Evolutionary conservation across 2,888 invertebrate species (phyloP), one percentile per base, ranked within the genome.

Genomic region (Drosophila tripunctata): DNA sequence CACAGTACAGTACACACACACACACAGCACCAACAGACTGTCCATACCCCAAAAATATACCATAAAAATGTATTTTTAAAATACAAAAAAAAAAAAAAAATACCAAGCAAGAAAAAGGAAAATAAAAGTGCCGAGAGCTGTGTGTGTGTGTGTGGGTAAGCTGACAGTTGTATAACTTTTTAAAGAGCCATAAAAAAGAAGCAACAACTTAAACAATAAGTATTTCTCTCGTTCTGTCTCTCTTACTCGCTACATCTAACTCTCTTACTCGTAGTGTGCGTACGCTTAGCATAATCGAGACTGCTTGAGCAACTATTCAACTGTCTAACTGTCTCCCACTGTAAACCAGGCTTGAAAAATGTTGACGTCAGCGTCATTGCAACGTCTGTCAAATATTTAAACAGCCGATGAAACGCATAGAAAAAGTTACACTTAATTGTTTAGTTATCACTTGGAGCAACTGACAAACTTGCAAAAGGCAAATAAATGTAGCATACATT

Each of bases 341-440:
- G 8, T 43, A 10, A 30, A 10, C 17, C 12, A 22, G n/a, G 33
- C 45, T 36, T 35, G 41, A 6, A 17, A 38, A 71, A 65, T 14
- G 47, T 21, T n/a, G 45, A 15, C 52, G 30, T 8, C 31, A 30
- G 31, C 38, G 31, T 14, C 15, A 10, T 10, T 27, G 27, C 27
- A 22, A 41, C 45, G 30, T 44, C 41, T 68, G 64, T 69, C 78
- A 77, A 78, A 84, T 73, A 78, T 80, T 84, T 66, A 68, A 77
- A 60, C 47, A 57, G 43, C 50, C 64, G 35, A 33, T 24, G 30
- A 27, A 44, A 43, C 15, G 12, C 10, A 30, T 51, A 41, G 44
- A 21, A 67, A 30, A 54, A 58, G 47, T 40, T 30, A 21, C 38
- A 7, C 30, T 6, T 27, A 51, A 51, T 51, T 51, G 51, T 40